Base-by-base conservation (phyloP, 2,888 invertebrate species). In the Apocheima hispidaria region DNA sequence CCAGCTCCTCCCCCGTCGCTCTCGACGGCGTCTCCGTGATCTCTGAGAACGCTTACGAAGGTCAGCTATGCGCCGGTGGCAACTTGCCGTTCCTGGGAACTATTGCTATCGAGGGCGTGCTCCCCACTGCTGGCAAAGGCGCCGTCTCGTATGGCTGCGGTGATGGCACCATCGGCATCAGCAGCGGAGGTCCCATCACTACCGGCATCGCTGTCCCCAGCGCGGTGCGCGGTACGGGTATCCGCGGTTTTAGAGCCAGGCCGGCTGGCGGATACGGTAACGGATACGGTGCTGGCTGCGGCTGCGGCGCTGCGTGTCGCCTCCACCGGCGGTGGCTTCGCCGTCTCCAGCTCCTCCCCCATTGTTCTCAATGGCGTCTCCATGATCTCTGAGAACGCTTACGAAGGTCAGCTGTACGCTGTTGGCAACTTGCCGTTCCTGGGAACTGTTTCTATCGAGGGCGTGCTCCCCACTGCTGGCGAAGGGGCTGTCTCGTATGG, bases 341-440 rank as follows among this genome's bases (percentile, higher is more conserved):
- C 70, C 3, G 68, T 73, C 18, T 64, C 71, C 57, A 78, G 74
- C 59, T 59, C 63, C n/a, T 74, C 81, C 2, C 63, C 68, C n/a
- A 65, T 71, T 41, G 57, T 71, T 7, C 82, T 83, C 1, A 68
- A 66, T 14, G 75, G 75, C 9, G 49, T 83, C 9, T 64, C 72
- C 18, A 72, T 79, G 0, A 50, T 68, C 2, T 81, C 82, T 4
- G 82, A 83, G 55, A 79, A 79, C 60, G 71, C 23, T 6, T 78
- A 75, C 40, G 71, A 73, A 18, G 81, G 80, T 0, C 12, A 54
- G 12, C 38, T 81, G 20, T 41, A 46, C 7, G 73, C 75, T 1
- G 65, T 44, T 36, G 81, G 81, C 20, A 72, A 75, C 59, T 66
- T 81, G 66, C 82, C 82, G 16, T 79, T 78, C 73, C 56, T 81